These are phyloP conservation scores for Urocitellus parryii DNA, from an alignment of 2,113 vertebrate genomes.

Conservation along the genomic window DNA sequence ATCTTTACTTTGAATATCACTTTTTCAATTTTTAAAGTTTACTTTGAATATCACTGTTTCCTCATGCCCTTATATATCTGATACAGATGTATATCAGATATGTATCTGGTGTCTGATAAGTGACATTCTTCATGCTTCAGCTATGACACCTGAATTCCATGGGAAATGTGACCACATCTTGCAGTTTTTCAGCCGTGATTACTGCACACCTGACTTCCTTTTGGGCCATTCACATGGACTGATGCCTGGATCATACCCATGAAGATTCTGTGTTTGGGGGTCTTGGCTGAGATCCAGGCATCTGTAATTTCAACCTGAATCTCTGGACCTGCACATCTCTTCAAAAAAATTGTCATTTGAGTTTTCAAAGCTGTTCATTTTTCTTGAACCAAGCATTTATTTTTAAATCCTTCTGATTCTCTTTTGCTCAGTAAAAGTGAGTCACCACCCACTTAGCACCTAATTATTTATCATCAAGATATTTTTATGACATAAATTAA, in stretches of 20 bases:
- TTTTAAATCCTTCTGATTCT: conserved; percentile 70
- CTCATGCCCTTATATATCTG: background rate
- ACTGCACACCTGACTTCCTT: background rate
- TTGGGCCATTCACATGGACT: background rate
- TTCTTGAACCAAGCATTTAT: conserved; percentile 41
- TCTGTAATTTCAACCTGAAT: background rate
- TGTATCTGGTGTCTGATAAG: background rate
- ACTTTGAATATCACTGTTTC: background rate
- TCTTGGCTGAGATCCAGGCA: background rate
- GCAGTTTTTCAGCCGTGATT: background rate
- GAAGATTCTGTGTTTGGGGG: background rate
- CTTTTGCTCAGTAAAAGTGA: conserved; percentile 63
- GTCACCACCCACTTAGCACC: conserved; percentile 65
- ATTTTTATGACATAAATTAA: conserved; percentile 67
- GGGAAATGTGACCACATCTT: background rate
- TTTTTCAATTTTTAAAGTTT: background rate
- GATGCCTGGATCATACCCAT: background rate
- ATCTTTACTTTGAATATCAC: background rate
- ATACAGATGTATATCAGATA: background rate
- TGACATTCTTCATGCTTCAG: background rate
- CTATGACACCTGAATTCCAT: background rate
- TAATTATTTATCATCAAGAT: conserved; percentile 70
- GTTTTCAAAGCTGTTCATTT: conserved; percentile 56
- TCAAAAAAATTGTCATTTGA: conserved; percentile 53
- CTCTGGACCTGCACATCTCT: background rate